Evolutionary conservation across 92 coral and sea anemone genomes (phyloP), one percentile per base, ranked within the genome.

Genomic region (Desmophyllum pertusum): DNA sequence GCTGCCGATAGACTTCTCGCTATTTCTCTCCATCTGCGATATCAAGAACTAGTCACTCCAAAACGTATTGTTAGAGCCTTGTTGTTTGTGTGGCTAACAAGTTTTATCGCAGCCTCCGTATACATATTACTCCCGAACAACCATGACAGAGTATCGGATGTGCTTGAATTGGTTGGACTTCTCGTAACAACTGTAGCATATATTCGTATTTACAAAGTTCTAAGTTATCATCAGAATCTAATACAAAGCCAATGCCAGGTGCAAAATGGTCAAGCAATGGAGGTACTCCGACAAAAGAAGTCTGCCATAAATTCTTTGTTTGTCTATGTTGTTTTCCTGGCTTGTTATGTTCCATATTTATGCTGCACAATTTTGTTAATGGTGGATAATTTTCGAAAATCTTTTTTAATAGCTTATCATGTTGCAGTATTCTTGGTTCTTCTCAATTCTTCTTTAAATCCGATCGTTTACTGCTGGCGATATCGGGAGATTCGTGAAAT

Each of bases 1-100:
- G 70, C 83, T 5, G 25, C 36, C 1, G 88, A 84, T 62, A 73
- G 83, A 43, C 69, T 63, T 71, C 39, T 84, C 55, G 88, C 88
- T 65, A 21, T 84, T 29, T 31, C 29, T 33, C 67, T 84, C 18
- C 88, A 84, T 35, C 45, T 84, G 21, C 42, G 88, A 63, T 84
- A 84, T 33, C 82, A 62, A 27, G 67, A 62, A 27, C 67, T 62
- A 2, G 67, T 62, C 13, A 59, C 33, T 2, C 10, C 13, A 70
- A 38, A 18, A 15, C 10, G 25, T 3, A 59, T 45, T 63, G 19
- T 14, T 3, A 45, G 62, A 14, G 57, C 70, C 31, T 75, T 84
- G 23, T 51, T 19, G 11, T 6, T 27, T 21, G 33, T 76, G 6
- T 84, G 88, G 88, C 19, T 77, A 1, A 17, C 35, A 6, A 62